Conservation (phyloP, 1,140 invertebrate species). For the Musca domestica region DNA sequence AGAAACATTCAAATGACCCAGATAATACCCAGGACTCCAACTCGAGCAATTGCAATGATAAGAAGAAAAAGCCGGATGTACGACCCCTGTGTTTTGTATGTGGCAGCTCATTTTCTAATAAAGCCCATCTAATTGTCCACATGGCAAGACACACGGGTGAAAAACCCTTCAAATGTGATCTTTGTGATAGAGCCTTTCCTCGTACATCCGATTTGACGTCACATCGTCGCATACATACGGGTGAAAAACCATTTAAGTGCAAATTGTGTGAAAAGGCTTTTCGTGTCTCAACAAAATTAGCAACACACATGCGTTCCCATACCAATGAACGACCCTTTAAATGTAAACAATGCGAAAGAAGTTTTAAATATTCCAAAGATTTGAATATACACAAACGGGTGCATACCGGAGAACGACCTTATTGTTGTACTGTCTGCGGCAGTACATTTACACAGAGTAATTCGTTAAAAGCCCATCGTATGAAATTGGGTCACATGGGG, state of each 20-base stretch:
- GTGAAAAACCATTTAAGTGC: slow-evolving; percentile 37
- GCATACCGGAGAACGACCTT: not conserved
- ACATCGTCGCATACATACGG: slow-evolving; percentile 10
- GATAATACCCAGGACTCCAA: not conserved
- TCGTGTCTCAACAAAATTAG: not conserved
- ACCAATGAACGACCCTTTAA: slow-evolving; percentile 35
- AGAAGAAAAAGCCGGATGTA: not conserved
- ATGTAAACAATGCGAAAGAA: slow-evolving; percentile 33
- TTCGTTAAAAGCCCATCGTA: not conserved
- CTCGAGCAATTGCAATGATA: not conserved
- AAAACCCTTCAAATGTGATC: slow-evolving; percentile 17
- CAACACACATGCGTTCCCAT: slow-evolving; percentile 29
- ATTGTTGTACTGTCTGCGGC: not conserved
- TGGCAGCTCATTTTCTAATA: slow-evolving; percentile 3
- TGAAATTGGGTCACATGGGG: not conserved
- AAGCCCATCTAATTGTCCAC: slow-evolving; percentile 29
- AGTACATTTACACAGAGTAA: slow-evolving; percentile 12
- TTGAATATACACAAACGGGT: not conserved
- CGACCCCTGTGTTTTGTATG: not conserved
- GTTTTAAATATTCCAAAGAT: slow-evolving; percentile 24
- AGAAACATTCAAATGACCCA: not conserved
- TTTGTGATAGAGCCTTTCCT: slow-evolving; percentile 9
- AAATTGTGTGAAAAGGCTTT: slow-evolving; percentile 1
- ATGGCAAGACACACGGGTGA: slow-evolving; percentile 30
- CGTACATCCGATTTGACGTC: not conserved